Evolutionary conservation across 1,140 invertebrate species (phyloP).

Genomic region (Zaprionus vittiger): DNA sequence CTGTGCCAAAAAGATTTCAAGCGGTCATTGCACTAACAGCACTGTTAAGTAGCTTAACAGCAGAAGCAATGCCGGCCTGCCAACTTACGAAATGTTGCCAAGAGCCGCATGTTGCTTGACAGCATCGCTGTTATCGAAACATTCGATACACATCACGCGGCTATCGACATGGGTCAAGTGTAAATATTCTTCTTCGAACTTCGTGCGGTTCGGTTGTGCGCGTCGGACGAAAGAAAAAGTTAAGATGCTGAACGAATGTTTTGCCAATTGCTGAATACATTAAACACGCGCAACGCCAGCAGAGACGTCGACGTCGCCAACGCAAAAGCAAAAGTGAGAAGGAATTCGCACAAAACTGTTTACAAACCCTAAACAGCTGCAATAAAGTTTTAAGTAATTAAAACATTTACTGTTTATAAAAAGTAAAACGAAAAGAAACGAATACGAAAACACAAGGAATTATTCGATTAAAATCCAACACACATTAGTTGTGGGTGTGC

Average conservation of each 20-base stretch:
- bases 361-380: constrained; percentile 27
- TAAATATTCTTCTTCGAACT: constrained; percentile 39
- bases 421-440: neutral
- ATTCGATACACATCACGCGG: constrained; percentile 7
- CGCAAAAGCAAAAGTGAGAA: constrained; percentile 35
- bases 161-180: constrained; percentile 6
- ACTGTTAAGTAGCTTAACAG: neutral
- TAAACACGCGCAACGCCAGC: constrained; percentile 25
- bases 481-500: neutral
- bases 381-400: constrained; percentile 28
- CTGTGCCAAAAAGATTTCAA: neutral
- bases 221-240: constrained; percentile 22
- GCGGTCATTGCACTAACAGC: neutral
- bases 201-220: constrained; percentile 34
- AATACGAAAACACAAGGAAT: constrained; percentile 7
- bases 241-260: constrained; percentile 3
- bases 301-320: constrained; percentile 2
- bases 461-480: constrained; percentile 18
- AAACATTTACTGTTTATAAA: constrained; percentile 28
- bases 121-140: constrained; percentile 3
- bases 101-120: neutral
- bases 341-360: constrained; percentile 13
- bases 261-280: constrained; percentile 32
- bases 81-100: constrained; percentile 20
- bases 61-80: neutral